A percentile compares a stretch with the other conserved stretches of the same genome.
Conservation (phyloP, 2,113 vertebrate genomes). For the Vicugna pacos region DNA sequence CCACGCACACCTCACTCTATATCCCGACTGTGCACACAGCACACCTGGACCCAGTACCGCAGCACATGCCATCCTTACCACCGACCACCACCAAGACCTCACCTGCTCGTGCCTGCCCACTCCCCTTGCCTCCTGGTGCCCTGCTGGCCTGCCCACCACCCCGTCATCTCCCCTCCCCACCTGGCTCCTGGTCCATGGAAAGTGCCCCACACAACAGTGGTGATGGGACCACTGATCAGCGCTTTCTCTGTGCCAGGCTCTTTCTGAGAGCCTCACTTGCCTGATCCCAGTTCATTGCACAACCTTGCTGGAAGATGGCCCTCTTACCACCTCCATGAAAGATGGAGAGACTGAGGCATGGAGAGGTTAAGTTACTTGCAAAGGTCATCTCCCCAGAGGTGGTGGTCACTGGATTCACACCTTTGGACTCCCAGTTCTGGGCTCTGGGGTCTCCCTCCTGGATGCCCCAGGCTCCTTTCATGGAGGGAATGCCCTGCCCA, state of each 20-base stretch:
- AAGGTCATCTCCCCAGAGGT: background rate
- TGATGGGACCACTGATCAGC: background rate
- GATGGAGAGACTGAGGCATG: background rate
- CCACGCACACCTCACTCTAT: background rate
- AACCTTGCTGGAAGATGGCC: background rate
- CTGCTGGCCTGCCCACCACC: background rate
- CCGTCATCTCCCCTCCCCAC: background rate
- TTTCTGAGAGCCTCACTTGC: background rate
- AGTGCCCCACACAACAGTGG: background rate
- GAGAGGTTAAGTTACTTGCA: background rate
- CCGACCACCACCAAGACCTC: background rate
- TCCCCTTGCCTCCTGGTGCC: fast-evolving
- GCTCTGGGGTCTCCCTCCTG: background rate
- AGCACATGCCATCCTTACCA: background rate
- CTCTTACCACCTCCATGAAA: background rate
- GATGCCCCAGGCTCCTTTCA: background rate
- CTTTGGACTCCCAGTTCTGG: background rate
- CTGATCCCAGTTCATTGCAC: too few species aligned
- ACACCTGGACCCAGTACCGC: background rate
- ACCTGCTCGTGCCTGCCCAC: background rate
- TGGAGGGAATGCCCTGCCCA: background rate
- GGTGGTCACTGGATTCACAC: background rate
- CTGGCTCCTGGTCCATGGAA: background rate
- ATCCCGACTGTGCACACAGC: too few species aligned
- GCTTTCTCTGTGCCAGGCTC: background rate